Evolutionary conservation across 2,888 invertebrate genomes (phyloP).

Genomic region (Fabriciana adippe): DNA sequence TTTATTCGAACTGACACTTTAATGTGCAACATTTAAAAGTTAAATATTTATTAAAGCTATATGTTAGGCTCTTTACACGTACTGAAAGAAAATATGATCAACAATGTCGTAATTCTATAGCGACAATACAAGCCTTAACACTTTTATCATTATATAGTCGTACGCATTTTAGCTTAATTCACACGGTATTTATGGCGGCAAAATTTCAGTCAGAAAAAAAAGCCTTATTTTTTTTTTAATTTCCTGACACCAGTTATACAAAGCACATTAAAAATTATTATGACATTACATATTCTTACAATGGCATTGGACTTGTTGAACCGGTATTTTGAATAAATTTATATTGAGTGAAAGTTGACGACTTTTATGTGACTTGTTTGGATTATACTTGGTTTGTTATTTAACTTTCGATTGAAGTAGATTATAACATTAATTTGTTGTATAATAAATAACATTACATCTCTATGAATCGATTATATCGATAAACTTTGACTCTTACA

Average conservation of each 20-base stretch:
- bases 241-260: neutral
- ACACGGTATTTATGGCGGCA: neutral
- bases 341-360: conserved; percentile 71
- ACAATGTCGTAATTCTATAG: neutral
- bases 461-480: conserved; percentile 2
- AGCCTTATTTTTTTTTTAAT: neutral
- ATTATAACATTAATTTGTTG: conserved; percentile 56
- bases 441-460: conserved; percentile 31
- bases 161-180: neutral
- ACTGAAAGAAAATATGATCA: neutral
- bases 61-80: conserved; percentile 1
- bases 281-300: conserved; percentile 48
- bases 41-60: conserved; percentile 4
- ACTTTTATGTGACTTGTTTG: conserved; percentile 64
- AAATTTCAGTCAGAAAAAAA: neutral
- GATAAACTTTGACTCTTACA: neutral
- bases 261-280: conserved; percentile 19
- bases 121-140: neutral
- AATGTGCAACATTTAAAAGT: conserved; percentile 10
- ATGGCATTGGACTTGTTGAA: conserved; percentile 47
- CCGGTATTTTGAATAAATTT: conserved; percentile 61
- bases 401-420: conserved; percentile 64
- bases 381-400: conserved; percentile 62
- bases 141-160: too few species aligned
- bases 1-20: conserved; percentile 18